Base-by-base conservation (phyloP, 2,797 vertebrate species). In the Platyrinchus mystaceus region DNA sequence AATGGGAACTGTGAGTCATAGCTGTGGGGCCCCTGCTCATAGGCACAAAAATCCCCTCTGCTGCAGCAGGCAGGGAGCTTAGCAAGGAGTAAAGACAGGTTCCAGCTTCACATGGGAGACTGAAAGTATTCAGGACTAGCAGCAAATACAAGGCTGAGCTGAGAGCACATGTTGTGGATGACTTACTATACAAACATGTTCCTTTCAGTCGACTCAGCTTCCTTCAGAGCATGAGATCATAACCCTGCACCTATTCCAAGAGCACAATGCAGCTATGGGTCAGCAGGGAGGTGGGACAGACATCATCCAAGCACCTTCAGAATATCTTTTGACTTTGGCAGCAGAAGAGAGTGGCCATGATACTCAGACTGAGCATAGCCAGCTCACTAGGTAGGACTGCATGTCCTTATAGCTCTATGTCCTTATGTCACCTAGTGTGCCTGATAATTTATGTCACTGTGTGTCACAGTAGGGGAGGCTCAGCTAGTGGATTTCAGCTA, bases 1-100 rank as follows among this genome's bases (percentile, higher is more conserved):
- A 17, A 85, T 79, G 85, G 92, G 81, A 94, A 84, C 75, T 88
- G 59, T 95, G 95, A 95, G 53, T 95, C 94, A 95, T 1, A 43
- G 75, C 26, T 46, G 43, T 55, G 82, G 64, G 93, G 94, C 89
- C 91, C 82, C 77, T 46, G 49, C 64, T 81, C 55, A 21, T 5
- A 69, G 68, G 59, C 89, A 89, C 55, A 90, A 84, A 94, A 78
- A 53, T 64, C 77, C 76, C 55, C 91, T 75, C 58, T 79, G 52
- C 89, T 79, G 64, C 89, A 84, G 77, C 74, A 77, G 71, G 44
- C 64, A 56, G 47, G 80, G 22, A 86, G 59, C 43, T 62, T 47
- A 36, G 75, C 28, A 32, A 69, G 15, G 53, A 82, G 76, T 28
- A 89, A 46, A 70, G 60, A 43, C 18, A 66, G 62, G 58, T 75